A percentile compares a stretch with the other conserved stretches of the same genome.
Conservation (phyloP, 2,113 vertebrate genomes). For the Lethenteron camtschaticum region DNA sequence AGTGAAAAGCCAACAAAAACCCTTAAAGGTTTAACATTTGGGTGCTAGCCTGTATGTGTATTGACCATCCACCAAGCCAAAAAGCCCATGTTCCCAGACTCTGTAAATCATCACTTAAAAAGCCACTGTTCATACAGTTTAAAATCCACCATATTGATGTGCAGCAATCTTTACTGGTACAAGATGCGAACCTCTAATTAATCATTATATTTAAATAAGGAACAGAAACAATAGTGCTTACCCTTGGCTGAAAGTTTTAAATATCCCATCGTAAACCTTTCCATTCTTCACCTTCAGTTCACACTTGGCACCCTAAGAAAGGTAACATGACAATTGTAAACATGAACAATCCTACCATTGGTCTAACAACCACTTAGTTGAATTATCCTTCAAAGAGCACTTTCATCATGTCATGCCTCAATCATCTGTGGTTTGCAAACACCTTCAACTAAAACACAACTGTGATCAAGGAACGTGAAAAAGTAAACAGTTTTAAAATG, state of each 20-base stretch:
- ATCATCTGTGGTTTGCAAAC: not conserved
- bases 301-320: constrained; percentile 79
- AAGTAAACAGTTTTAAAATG: not conserved
- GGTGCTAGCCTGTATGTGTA: too few relatives aligned
- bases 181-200: too few relatives aligned
- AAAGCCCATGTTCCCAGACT: too few relatives aligned
- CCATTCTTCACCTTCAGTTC: constrained; percentile 98
- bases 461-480: not conserved
- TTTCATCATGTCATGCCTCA: not conserved
- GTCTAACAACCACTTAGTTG: constrained; percentile 7
- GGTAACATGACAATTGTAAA: not conserved
- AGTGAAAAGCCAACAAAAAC: too few relatives aligned
- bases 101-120: too few relatives aligned
- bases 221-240: constrained; percentile 20
- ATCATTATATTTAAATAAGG: too few relatives aligned
- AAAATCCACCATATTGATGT: too few relatives aligned
- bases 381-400: not conserved
- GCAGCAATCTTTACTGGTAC: too few relatives aligned
- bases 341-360: not conserved
- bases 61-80: too few relatives aligned
- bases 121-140: too few relatives aligned
- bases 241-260: constrained; percentile 97
- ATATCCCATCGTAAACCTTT: constrained; percentile 85
- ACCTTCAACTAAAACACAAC: not conserved
- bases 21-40: too few relatives aligned